Evolutionary conservation across 1,140 invertebrate genomes (phyloP), one percentile per base, ranked within the genome.

Genomic region (Drosophila obscura): DNA sequence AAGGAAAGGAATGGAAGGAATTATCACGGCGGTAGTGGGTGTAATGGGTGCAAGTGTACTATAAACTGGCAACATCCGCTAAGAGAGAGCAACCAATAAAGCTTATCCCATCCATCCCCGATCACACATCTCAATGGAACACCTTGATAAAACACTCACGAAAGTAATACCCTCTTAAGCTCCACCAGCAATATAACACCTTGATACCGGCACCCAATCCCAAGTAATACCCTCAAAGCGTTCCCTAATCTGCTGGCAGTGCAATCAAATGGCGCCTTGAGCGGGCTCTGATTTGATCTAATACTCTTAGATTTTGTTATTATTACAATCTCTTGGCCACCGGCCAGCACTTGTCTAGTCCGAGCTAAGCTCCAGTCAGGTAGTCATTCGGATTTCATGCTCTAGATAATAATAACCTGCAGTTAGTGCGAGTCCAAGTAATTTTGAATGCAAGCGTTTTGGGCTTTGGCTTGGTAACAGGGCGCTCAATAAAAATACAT

Each of bases 321-420:
- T 65, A 52, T 49, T 57, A 56, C 72, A 74, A 65, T 74, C 77
- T 74, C 75, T 84, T 77, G 63, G 73, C 62, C 78, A 76, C 66
- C 62, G 62, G 57, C 77, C 62, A 55, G 49, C 73, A 85, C 63
- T 84, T 77, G 77, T 65, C 49, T 72, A 58, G 61, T 74, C 61
- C 49, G 46, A 60, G 73, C 53, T 31, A 22, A 46, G 41, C 56
- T 50, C 67, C 66, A 81, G 58, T 56, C 68, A 64, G 75, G 62
- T 72, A 72, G 72, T 65, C 65, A 80, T 73, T 78, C 73, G 69
- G 66, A 85, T 85, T 87, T 87, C 82, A 85, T 85, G 82, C 82
- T 85, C 82, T 85, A 85, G 82, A 87, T 85, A 85, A 67, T 87
- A 85, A 67, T 87, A 85, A 68, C 68, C 68, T 81, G 82, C 69